Evolutionary conservation across 2,888 invertebrate species (phyloP), one percentile per base, ranked within the genome.

Genomic region (Pilophorus perplexus): DNA sequence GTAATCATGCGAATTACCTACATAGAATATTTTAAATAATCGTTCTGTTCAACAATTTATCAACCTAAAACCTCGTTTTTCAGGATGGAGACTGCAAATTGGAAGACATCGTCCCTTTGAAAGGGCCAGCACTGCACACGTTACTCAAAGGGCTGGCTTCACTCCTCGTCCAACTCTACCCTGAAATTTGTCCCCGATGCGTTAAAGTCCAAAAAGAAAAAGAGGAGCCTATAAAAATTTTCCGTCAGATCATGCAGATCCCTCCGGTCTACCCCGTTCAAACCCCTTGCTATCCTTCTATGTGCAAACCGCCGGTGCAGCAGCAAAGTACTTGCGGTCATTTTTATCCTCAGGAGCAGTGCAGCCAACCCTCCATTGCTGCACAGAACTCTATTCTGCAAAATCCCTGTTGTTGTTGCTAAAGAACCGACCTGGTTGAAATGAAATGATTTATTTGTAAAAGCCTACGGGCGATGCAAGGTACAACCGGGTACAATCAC

Each of bases 231-330:
- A 54, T 65, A 25, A 65, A 65, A 40, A 55, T 65, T 23, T 65
- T 65, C 44, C 54, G 65, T n/a, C 65, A 65, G 14, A 65, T 65
- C 54, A 54, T 65, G 54, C 50, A 48, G 27, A 50, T 48, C 16
- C 64, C 64, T 12, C 38, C 48, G 25, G 16, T 50, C 6, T 50
- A 50, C 12, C 48, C 48, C 3, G 2, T 28, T 16, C 54, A 23
- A 1, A 3, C n/a, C 20, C 55, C 38, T 1, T 18, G 37, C 20
- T 38, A 38, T 20, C 3, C n/a, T 20, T 16, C 4, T 20, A 14
- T 27, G 52, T 25, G 52, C 27, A 27, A 23, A 5, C 52, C 25
- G 3, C 52, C 23, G 8, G 27, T 52, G 28, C 27, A 16, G 28
- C 14, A 52, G 10, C 52, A 52, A n/a, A n/a, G 12, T 33, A 33